A percentile compares a stretch with the other conserved stretches of the same genome.
These are phyloP conservation scores for Caretta caretta DNA, from an alignment of 2,113 vertebrate genomes.

Conservation along the genomic window DNA sequence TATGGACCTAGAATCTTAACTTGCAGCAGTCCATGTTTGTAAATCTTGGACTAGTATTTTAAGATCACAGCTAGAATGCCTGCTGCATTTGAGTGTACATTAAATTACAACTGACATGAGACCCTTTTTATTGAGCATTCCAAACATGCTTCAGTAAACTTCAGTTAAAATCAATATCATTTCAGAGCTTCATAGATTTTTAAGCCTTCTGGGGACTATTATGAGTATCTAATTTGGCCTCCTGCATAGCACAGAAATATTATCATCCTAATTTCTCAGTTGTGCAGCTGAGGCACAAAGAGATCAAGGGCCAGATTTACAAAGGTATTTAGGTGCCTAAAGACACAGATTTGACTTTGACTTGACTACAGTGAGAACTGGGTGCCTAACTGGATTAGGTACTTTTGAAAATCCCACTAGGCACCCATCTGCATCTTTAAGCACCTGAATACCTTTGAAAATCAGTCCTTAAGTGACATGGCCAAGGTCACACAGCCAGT, in stretches of 20 bases:
- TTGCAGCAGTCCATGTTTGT: neutral
- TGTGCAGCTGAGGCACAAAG: neutral
- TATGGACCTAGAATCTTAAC: neutral
- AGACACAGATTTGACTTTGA: neutral
- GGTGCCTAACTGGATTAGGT: neutral
- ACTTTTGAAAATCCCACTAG: neutral
- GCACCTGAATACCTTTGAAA: neutral
- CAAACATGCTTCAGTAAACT: neutral
- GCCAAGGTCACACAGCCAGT: neutral
- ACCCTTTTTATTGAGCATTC: neutral
- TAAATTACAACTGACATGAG: neutral
- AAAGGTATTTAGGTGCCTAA: neutral
- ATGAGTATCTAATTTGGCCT: neutral
- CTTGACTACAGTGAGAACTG: neutral
- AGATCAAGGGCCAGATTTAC: neutral
- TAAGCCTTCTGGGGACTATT: neutral
- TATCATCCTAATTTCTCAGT: neutral
- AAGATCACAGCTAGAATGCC: neutral
- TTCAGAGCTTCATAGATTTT: neutral
- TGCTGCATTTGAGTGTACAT: neutral
- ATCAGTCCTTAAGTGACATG: neutral
- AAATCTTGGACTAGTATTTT: neutral
- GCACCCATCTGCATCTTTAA: neutral
- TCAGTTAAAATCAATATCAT: neutral
- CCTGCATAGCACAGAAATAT: neutral